Evolutionary conservation across 2,888 invertebrate genomes (phyloP).

Genomic region (Drosophila kanekoi): DNA sequence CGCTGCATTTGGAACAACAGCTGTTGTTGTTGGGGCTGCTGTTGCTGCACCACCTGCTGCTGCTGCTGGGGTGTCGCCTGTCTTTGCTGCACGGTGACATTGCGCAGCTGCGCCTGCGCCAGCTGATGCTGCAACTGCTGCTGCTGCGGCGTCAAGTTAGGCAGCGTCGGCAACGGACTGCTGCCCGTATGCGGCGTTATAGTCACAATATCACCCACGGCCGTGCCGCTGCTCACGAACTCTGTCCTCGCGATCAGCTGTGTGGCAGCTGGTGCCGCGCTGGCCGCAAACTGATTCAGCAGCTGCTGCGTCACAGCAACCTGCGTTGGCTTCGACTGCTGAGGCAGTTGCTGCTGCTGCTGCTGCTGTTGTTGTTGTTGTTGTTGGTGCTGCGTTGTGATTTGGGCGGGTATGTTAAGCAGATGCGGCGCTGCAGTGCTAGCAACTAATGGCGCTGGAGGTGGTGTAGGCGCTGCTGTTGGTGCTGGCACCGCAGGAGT

Average conservation of each 20-base stretch:
- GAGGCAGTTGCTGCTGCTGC: slow-evolving; percentile 40
- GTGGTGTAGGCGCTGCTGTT: slow-evolving; percentile 7
- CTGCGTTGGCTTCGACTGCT: slow-evolving; percentile 31
- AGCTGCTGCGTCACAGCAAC: slow-evolving; percentile 52
- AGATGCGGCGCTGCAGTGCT: slow-evolving; percentile 40
- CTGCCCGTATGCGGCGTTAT: slow-evolving; percentile 63
- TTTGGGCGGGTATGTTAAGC: slow-evolving; percentile 69
- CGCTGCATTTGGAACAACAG: slow-evolving; percentile 81
- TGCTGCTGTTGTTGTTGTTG: slow-evolving; percentile 36
- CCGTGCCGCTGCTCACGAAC: slow-evolving; percentile 57
- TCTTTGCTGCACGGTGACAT: slow-evolving; percentile 76
- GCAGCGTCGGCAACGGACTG: slow-evolving; percentile 66
- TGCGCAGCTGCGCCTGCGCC: slow-evolving; percentile 77
- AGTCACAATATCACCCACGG: slow-evolving; percentile 68
- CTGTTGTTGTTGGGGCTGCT: slow-evolving; percentile 63
- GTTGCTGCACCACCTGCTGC: slow-evolving; percentile 55
- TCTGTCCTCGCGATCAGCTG: slow-evolving; percentile 66
- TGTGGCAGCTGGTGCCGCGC: slow-evolving; percentile 37
- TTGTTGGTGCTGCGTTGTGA: slow-evolving; percentile 56
- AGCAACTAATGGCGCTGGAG: slow-evolving; percentile 25
- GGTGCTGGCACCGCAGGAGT: slow-evolving; percentile 19
- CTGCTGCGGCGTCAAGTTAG: slow-evolving; percentile 66
- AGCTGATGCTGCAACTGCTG: slow-evolving; percentile 75
- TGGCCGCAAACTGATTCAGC: slow-evolving; percentile 57
- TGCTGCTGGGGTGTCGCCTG: slow-evolving; percentile 65